Evolutionary conservation across 2,797 vertebrate species (phyloP).

Genomic region (Limosa lapponica): DNA sequence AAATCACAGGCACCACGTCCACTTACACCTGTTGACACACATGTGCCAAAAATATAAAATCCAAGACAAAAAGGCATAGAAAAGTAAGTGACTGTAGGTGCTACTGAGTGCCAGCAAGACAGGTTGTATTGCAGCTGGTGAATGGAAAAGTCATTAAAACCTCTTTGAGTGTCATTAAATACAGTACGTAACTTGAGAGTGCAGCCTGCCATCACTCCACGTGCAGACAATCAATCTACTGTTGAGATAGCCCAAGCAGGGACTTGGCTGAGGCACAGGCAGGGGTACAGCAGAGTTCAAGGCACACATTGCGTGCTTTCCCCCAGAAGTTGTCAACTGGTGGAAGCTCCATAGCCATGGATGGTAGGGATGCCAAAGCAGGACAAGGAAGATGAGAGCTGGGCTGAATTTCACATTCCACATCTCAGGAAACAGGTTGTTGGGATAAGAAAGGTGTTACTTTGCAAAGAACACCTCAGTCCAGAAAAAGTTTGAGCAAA

Average conservation of each 20-base stretch:
- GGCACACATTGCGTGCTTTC: not conserved
- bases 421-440: not conserved
- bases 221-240: not conserved
- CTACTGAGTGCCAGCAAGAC: not conserved
- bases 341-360: not conserved
- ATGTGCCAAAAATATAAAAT: conserved; percentile 1
- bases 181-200: conserved; percentile 23
- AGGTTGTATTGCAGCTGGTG: conserved; percentile 21
- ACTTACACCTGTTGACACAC: not conserved
- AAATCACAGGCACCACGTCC: not conserved
- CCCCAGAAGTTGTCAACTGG: not conserved
- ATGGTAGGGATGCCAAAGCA: not conserved
- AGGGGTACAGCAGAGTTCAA: not conserved
- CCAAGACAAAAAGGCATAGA: not conserved
- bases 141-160: conserved; percentile 61
- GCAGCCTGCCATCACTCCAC: not conserved
- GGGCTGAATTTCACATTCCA: not conserved
- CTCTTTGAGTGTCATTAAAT: conserved; percentile 37
- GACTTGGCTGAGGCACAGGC: not conserved
- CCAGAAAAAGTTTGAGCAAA: not conserved
- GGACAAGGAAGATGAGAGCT: not conserved
- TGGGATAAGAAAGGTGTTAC: not conserved
- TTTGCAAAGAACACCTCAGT: not conserved
- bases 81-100: not conserved
- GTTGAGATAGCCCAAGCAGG: not conserved